Evolutionary conservation across 2,888 invertebrate genomes (phyloP).

Genomic region (Epsilonema sp.): DNA sequence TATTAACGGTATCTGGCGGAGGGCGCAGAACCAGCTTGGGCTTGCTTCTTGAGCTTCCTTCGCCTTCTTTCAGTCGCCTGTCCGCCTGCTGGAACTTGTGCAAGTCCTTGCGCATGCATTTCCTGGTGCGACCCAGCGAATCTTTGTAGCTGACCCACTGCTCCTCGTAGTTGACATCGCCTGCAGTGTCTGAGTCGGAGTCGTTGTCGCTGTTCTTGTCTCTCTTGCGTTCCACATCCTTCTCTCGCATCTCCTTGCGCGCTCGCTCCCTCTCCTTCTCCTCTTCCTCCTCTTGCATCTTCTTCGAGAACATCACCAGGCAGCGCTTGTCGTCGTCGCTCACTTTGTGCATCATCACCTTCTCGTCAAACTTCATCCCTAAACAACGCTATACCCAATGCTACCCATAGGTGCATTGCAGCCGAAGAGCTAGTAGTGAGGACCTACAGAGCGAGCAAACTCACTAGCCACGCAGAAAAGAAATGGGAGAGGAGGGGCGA

Average conservation of each 20-base stretch:
- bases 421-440: too few relatives aligned
- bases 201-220: constrained; percentile 18
- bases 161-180: not conserved
- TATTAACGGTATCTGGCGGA: too few relatives aligned
- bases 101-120: constrained; percentile 57
- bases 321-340: too few relatives aligned
- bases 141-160: constrained; percentile 63
- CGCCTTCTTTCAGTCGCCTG: constrained; percentile 20
- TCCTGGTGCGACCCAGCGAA: constrained; percentile 62
- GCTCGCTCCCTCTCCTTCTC: constrained; percentile 42
- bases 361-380: too few relatives aligned
- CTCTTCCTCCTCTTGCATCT: not conserved
- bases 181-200: not conserved
- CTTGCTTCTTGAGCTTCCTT: too few relatives aligned
- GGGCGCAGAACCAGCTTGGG: too few relatives aligned
- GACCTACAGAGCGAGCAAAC: too few relatives aligned
- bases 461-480: too few relatives aligned
- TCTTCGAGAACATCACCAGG: not conserved
- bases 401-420: too few relatives aligned
- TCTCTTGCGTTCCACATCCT: constrained; percentile 45
- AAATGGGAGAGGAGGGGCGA: too few relatives aligned
- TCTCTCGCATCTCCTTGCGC: not conserved
- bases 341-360: too few relatives aligned
- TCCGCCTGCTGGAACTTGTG: constrained; percentile 46
- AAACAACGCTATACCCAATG: too few relatives aligned